Evolutionary conservation across 2,797 vertebrate genomes (phyloP), one percentile per base, ranked within the genome.

Genomic region (Enteromius paludinosus): DNA sequence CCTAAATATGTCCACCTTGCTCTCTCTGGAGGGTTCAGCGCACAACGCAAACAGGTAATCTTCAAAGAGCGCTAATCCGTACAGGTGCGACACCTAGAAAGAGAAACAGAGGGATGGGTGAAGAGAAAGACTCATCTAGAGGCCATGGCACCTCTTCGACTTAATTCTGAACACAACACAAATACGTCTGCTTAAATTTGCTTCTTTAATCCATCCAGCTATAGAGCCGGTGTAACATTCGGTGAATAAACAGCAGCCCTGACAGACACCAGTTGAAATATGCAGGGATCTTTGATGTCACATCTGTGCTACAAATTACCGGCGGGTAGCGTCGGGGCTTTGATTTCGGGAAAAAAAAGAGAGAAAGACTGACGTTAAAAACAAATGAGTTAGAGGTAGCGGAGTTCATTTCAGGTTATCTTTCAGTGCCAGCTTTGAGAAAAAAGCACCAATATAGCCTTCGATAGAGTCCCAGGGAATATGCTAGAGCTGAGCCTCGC

Each of bases 41-140:
- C 89, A 92, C 33, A 91, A 87, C 71, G 93, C 92, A 85, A 95
- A 97, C 59, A 97, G 91, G 87, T 95, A 96, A 86, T 94, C 94
- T 92, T 97, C 96, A 94, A 96, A 97, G 47, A 96, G 81, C 47
- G 95, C 90, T 92, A 97, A 93, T 33, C 95, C 91, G 83, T 91
- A 92, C 38, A 97, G 91, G 89, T 95, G 92, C 80, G 91, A 95
- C 82, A 96, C 91, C 96, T 96, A 86, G n/a, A 89, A 88, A 76
- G 61, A 66, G n/a, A 54, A 70, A 30, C 66, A 68, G 11, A 83
- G 20, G 15, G 52, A 74, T n/a, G 12, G 30, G 23, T 35, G 66
- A 38, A 84, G 33, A 54, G 56, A 73, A 43, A 71, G 23, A 78
- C 30, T 65, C 65, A 28, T 72, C 35, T 66, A 66, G 56, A 65